phyloP scores from a whole-genome alignment of 2,113 vertebrate genomes.

The Podocnemis expansa region DNA sequence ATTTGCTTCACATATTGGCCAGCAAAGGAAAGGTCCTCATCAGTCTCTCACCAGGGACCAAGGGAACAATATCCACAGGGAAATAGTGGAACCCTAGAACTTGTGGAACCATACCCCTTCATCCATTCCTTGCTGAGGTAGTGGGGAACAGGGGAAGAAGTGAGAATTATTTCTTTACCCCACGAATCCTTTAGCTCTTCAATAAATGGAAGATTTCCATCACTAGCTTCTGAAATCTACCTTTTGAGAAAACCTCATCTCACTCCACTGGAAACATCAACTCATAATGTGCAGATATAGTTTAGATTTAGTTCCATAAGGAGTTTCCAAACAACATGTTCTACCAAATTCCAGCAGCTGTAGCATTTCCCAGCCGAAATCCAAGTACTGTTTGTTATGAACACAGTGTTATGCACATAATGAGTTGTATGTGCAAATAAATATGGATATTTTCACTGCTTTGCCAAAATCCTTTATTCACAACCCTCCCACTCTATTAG shows the following conservation, averaged over 20 bases:
- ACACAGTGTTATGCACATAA: not conserved
- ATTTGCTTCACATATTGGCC: not conserved
- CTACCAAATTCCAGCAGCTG: not conserved
- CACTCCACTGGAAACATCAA: not conserved
- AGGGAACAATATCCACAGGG: not conserved
- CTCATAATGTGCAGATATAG: not conserved
- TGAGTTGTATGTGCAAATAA: not conserved
- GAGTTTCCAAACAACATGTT: fast-evolving
- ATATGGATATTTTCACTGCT: not conserved
- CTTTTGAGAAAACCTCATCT: not conserved
- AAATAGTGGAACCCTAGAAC: not conserved
- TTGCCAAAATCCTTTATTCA: not conserved
- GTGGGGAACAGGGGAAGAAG: not conserved
- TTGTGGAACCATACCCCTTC: not conserved
- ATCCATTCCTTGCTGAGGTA: fast-evolving
- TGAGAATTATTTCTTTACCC: not conserved
- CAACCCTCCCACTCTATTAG: not conserved
- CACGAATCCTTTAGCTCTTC: not conserved
- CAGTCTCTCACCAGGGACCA: not conserved
- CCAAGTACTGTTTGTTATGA: not conserved
- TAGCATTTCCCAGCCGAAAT: not conserved
- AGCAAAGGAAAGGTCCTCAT: not conserved
- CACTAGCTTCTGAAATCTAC: fast-evolving
- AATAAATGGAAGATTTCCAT: not conserved
- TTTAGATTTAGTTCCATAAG: not conserved